Evolutionary conservation across 2,888 invertebrate genomes (phyloP).

Genomic region (Hoplodrina blanda): DNA sequence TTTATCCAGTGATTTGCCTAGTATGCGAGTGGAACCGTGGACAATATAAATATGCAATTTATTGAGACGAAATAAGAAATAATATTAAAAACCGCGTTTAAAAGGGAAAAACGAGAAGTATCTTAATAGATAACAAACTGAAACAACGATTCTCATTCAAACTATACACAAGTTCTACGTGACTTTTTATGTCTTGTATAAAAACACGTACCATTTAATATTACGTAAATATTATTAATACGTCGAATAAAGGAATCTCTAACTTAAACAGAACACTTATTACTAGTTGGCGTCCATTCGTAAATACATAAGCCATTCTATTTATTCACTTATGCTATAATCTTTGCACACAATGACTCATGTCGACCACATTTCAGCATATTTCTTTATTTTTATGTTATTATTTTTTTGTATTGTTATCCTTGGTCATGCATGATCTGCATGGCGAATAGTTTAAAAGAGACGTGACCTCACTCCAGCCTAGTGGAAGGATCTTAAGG

Average conservation of each 20-base stretch:
- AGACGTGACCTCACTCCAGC: too few species aligned
- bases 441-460: too few species aligned
- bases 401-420: too few species aligned
- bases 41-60: neutral
- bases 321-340: constrained; percentile 4
- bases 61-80: too few species aligned
- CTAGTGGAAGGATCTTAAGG: too few species aligned
- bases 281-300: constrained; percentile 41
- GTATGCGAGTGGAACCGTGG: neutral
- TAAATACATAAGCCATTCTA: constrained; percentile 21
- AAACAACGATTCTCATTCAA: neutral
- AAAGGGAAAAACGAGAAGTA: neutral
- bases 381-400: too few species aligned
- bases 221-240: neutral
- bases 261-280: constrained; percentile 35
- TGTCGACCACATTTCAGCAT: constrained; percentile 13
- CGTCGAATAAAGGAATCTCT: constrained; percentile 51
- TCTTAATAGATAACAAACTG: neutral
- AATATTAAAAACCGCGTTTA: neutral
- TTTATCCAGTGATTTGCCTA: neutral
- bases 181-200: neutral
- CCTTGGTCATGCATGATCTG: too few species aligned
- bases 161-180: neutral
- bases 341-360: constrained; percentile 1
- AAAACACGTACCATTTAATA: constrained; percentile 6